Base-by-base conservation (phyloP, 2,113 vertebrate species). In the Salvelinus fontinalis region DNA sequence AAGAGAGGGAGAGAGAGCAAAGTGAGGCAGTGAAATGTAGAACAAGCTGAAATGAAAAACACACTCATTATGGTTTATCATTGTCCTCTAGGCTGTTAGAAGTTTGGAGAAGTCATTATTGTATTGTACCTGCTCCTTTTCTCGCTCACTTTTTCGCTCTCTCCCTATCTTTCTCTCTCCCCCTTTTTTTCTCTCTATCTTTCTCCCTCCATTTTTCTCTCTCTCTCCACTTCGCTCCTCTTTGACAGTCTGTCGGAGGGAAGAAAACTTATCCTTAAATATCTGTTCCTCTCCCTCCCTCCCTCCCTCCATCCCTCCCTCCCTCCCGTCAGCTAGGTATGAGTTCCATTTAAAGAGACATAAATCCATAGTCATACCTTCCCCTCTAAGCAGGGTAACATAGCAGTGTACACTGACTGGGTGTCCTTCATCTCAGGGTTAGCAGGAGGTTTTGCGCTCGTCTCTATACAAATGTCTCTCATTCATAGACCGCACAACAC, bases 301-400 rank as follows among this genome's bases (percentile, higher is more conserved):
- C 31, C 16, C 22, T 24, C 60, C 18, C 27, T 74, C 44, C 76
- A n/a, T 27, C 78, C 62, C 70, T 27, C 78, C 57, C 70, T 74
- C 44, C 76, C 71, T 78, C 49, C 81, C 73, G 81, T 34, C 70
- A 73, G 72, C 60, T 44, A 75, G 67, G 75, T 68, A 73, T 68
- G 74, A 72, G 66, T 59, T 62, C 79, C 77, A 80, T 76, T 86
- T 86, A 60, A 79, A 73, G 54, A 48, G 49, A 29, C 57, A 3
- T 5, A 31, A 74, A 75, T 72, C 75, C 73, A 71, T 79, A 69
- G 11, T 26, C 74, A 48, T 49, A 68, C 22, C 34, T 75, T 76
- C 71, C 64, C 6, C 64, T 27, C 11, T 13, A 54, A 18, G 49
- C 49, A 54, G 51, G 14, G 12, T 54, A 54, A 16, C 51, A 54